Conservation (phyloP, 2,888 invertebrate genomes). For the Pharmacophagus antenor region DNA sequence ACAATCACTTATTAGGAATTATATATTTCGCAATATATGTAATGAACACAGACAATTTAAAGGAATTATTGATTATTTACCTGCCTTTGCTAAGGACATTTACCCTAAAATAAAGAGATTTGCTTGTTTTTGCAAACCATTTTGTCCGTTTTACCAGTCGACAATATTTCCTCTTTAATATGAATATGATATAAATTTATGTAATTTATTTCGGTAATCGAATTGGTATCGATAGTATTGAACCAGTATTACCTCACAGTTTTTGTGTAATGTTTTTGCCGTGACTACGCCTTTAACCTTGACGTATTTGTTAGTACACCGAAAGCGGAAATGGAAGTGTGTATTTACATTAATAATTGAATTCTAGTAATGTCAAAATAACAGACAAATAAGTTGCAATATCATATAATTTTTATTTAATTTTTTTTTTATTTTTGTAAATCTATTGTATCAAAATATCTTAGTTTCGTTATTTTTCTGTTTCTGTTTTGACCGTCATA, state of each 20-base stretch:
- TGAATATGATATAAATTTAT: conserved; percentile 1
- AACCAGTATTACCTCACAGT: conserved; percentile 8
- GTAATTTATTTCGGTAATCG: conserved; percentile 19
- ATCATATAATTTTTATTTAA: background rate
- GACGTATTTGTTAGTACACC: conserved; percentile 15
- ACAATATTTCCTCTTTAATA: conserved; percentile 2
- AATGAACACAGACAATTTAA: no score
- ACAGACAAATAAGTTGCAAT: background rate
- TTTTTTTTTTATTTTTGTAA: background rate
- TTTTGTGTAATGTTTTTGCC: conserved; percentile 26
- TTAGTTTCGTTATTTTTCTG: background rate
- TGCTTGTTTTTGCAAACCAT: no score
- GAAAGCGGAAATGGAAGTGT: conserved; percentile 27
- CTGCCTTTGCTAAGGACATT: no score
- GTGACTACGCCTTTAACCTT: conserved; percentile 21
- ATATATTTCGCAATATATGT: no score
- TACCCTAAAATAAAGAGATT: no score
- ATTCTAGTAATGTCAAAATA: background rate
- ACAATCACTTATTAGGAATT: no score
- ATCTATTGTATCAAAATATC: no score
- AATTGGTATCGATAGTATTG: conserved; percentile 18
- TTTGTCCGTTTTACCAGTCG: background rate
- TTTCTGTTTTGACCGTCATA: background rate
- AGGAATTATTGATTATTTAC: no score
- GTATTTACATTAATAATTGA: background rate